Base-by-base conservation (phyloP, 2,797 vertebrate genomes). In the Clarias pachynema region DNA sequence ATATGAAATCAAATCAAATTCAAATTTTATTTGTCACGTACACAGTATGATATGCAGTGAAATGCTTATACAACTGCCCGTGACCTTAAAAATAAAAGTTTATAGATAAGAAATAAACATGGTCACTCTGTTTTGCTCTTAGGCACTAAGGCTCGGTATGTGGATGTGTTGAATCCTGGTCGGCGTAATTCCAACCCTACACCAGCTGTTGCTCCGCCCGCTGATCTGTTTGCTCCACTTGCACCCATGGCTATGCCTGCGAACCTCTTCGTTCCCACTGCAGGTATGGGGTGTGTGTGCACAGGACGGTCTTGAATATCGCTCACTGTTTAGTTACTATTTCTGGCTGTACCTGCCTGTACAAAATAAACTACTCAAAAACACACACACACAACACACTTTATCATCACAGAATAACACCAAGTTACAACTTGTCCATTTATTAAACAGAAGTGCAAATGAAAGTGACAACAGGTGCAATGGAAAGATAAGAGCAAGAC, bases 181-280 rank as follows among this genome's bases (percentile, higher is more conserved):
- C 89, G 95, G 0, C 90, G 91, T 0, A 94, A 94, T 31, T 89
- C 93, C 6, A 92, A 94, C 16, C 96, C 95, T 0, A 94, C 96
- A 8, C 93, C 95, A 14, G 90, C 91, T 1, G 88, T 90, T 8
- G 96, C 95, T 0, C 95, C 97, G 20, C 95, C 95, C 10, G 93
- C 92, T 9, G 97, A 99, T 83, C 92, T 99, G 0, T 99, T 99
- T 83, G 97, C 98, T 53, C 98, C 97, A 0, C 91, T 99, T 65
- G 97, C 98, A 34, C 98, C 98, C 0, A 97, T 99, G 95, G 91
- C 96, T 5, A 96, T 99, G 91, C 96, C 97, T 9, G 81, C 96
- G 0, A 97, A 96, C 85, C 88, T 98, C 9, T 97, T 96, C 7
- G 83, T 87, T 53, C 90, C 90, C 8, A 68, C 84, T 44, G 80